Base-by-base conservation (phyloP, 2,888 invertebrate species). In the Seira musarum region DNA sequence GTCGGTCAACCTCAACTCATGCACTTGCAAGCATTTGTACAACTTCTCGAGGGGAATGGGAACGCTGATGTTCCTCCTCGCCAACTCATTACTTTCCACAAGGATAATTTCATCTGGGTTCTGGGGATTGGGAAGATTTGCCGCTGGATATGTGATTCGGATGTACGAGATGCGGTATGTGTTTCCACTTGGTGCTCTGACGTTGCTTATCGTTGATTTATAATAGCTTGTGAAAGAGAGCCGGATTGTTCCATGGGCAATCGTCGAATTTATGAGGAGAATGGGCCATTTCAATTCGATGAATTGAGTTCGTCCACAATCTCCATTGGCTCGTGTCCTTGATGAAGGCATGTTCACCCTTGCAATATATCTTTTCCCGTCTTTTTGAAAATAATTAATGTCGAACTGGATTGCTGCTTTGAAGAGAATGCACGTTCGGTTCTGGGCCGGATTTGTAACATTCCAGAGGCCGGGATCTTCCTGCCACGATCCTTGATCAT, bases 381-480 rank as follows among this genome's bases (percentile, higher is more conserved):
- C 66, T 6, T 21, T 77, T 65, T 81, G 81, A 40, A 13, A 60
- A 57, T 75, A 81, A 30, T 30, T 53, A 60, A 81, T 67, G 53
- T 68, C 77, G 13, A 81, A 60, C 69, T 65, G 77, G 24, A 81
- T 57, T 10, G 76, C 81, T 13, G 68, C 57, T 40, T 68, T 19
- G 15, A 81, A 63, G 21, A 77, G 61, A 19, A 77, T 77, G 30
- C 77, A 76, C 1, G 80, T 71, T 17, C 60, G 67, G 22, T 19
- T 46, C 8, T 19, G 13, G 3, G 13, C 6, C 25, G 73, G 68
- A 64, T 24, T 53, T 19, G 76, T 76, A 10, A 76, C 80, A 65
- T 76, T 81, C 80, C 80, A 81, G 21, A 76, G 64, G 8, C 76
- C 76, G 15, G 67, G 19, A 21, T 81, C 49, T 22, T 30, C 60